These are phyloP conservation scores for Stegodyphus dumicola DNA, from an alignment of 1,140 invertebrate species.

Conservation along the genomic window DNA sequence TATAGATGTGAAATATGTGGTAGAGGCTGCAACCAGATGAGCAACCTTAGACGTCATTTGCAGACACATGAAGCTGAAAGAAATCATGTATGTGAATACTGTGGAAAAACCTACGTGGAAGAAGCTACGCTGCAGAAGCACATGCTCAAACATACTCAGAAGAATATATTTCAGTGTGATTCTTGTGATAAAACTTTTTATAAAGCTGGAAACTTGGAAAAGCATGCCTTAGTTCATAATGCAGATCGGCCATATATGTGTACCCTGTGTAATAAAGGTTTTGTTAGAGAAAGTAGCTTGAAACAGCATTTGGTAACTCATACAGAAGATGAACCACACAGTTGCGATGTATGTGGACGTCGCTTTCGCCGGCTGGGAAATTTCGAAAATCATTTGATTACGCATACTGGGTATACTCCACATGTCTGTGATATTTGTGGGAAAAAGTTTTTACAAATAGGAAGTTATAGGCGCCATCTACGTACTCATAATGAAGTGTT, in stretches of 20 bases:
- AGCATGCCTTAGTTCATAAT: constrained; percentile 44
- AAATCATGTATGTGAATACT: constrained; percentile 37
- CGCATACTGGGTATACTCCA: constrained; percentile 56
- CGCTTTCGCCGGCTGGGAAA: constrained; percentile 44
- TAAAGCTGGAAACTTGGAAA: constrained; percentile 49
- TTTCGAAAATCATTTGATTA: constrained; percentile 57
- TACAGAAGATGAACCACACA: constrained; percentile 43
- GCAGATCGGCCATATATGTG: constrained; percentile 33
- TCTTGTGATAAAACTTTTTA: constrained; percentile 55
- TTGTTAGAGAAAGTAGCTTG: constrained; percentile 42
- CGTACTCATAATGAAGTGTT: constrained; percentile 25
- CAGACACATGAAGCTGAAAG: constrained; percentile 41
- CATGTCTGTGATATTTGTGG: constrained; percentile 50
- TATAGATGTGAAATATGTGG: constrained; percentile 54
- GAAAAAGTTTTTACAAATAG: constrained; percentile 45
- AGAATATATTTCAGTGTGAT: constrained; percentile 39
- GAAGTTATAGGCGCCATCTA: constrained; percentile 49
- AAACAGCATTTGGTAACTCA: constrained; percentile 46
- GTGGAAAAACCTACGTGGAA: constrained; percentile 47
- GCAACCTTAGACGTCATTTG: constrained; percentile 47
- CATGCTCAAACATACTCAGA: constrained; percentile 42
- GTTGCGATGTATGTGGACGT: constrained; percentile 45
- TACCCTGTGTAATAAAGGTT: constrained; percentile 47
- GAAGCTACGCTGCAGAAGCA: constrained; percentile 38
- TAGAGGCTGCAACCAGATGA: constrained; percentile 41